phyloP scores from a whole-genome alignment of 2,113 vertebrate genomes.

The Atherinomorus stipes region DNA sequence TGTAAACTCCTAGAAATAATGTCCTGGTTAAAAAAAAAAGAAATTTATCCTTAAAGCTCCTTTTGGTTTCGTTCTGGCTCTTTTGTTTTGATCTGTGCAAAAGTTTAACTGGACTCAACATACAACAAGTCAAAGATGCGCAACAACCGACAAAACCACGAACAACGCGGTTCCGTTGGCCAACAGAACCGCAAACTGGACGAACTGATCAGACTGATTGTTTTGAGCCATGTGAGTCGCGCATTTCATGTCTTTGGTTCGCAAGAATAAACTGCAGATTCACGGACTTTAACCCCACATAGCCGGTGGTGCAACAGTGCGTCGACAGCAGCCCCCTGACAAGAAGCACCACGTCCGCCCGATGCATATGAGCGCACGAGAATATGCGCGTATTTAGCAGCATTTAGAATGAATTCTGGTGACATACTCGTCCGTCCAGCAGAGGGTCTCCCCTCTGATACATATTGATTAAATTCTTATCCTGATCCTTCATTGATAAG shows the following conservation, averaged over 20 bases:
- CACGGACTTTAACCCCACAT: slow-evolving; percentile 1
- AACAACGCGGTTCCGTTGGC: background rate
- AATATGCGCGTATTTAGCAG: slow-evolving; percentile 57
- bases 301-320: background rate
- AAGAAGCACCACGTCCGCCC: slow-evolving; percentile 25
- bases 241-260: background rate
- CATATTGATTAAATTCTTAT: slow-evolving; percentile 74
- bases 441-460: slow-evolving; percentile 58
- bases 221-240: background rate
- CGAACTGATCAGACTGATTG: background rate
- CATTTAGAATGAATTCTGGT: slow-evolving; percentile 58
- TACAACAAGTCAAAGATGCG: background rate
- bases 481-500: slow-evolving; percentile 75
- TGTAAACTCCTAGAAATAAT: too few relatives aligned
- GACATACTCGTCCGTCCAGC: slow-evolving; percentile 57
- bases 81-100: background rate
- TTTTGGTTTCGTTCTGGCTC: background rate
- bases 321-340: slow-evolving; percentile 3
- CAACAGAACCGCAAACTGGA: too few relatives aligned
- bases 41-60: too few relatives aligned
- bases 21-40: too few relatives aligned
- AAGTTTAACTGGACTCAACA: background rate
- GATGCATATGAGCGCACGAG: slow-evolving; percentile 30
- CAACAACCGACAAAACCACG: background rate
- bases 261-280: background rate